phyloP scores from a whole-genome alignment of 2,888 invertebrate genomes.

The Amphipoea lucens region DNA sequence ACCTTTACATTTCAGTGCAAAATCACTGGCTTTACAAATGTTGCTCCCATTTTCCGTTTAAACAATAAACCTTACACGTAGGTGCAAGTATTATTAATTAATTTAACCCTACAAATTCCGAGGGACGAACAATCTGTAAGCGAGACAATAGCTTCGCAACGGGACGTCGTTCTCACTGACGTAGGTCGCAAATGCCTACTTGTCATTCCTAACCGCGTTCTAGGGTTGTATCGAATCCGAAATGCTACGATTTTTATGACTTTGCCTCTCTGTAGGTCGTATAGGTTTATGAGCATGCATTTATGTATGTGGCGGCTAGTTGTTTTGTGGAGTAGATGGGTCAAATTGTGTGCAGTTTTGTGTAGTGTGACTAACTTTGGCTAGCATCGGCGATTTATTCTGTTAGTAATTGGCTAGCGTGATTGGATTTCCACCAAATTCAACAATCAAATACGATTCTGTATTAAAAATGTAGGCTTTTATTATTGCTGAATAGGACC shows the following conservation, averaged over 20 bases:
- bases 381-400: not conserved
- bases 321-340: not conserved
- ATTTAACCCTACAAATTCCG: slow-evolving; percentile 58
- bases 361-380: not conserved
- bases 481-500: not conserved
- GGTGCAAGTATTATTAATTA: slow-evolving; percentile 59
- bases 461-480: slow-evolving; percentile 13
- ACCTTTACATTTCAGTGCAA: slow-evolving; percentile 9
- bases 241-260: slow-evolving; percentile 54
- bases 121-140: slow-evolving; percentile 57
- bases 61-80: slow-evolving; percentile 20
- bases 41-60: not conserved
- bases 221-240: slow-evolving; percentile 54
- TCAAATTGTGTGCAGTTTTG: slow-evolving; percentile 17
- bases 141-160: slow-evolving; percentile 56
- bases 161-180: slow-evolving; percentile 51
- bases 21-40: slow-evolving; percentile 11
- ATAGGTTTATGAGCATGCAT: slow-evolving; percentile 44
- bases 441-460: not conserved
- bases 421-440: not conserved
- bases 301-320: slow-evolving; percentile 41
- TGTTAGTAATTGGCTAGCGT: not conserved
- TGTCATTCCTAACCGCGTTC: slow-evolving; percentile 59
- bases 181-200: slow-evolving; percentile 61
- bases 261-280: slow-evolving; percentile 38